Evolutionary conservation across 2,888 invertebrate species (phyloP), one percentile per base, ranked within the genome.

Genomic region (Arrhopalites spinosus): DNA sequence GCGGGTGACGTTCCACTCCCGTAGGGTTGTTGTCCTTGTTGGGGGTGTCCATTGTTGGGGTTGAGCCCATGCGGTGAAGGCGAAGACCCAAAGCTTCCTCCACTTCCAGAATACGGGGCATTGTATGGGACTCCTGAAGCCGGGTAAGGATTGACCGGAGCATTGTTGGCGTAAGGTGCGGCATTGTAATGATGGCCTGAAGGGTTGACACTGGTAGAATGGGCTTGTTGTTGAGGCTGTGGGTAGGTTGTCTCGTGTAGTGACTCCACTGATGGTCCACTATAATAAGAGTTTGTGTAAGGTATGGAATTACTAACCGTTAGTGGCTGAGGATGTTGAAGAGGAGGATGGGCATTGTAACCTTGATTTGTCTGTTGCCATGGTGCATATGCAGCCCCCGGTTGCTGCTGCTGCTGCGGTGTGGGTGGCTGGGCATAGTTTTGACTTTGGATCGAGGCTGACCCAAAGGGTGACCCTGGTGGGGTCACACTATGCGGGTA

Each of bases 171-270:
- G 81, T 76, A 69, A 82, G 78, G 20, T 76, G 77, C 29, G 82
- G 81, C 50, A 78, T 77, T 75, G 81, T 75, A 67, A 82, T 79
- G 53, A 82, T 81, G 71, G 82, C 81, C 72, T 81, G 78, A 69
- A 82, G 79, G 15, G 82, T 81, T 77, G 79, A 79, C 45, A 81
- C 76, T 47, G 81, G 81, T n/a, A 82, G 81, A 17, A 74, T 63
- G 17, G 81, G 82, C 76, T 80, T 82, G 25, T 30, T 73, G 73
- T 36, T 70, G 66, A 36, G 63, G 74, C 67, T 63, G 73, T 59
- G 75, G 73, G 64, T 63, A 74, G 61, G 66, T 68, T 67, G 59
- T 53, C 36, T 63, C 61, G 20, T 71, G 75, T 72, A 71, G 59
- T 72, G 76, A 56, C 76, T 76, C 68, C 69, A 61, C 67, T 71